Evolutionary conservation across 1,140 invertebrate genomes (phyloP).

Genomic region (Microvelia longipes): DNA sequence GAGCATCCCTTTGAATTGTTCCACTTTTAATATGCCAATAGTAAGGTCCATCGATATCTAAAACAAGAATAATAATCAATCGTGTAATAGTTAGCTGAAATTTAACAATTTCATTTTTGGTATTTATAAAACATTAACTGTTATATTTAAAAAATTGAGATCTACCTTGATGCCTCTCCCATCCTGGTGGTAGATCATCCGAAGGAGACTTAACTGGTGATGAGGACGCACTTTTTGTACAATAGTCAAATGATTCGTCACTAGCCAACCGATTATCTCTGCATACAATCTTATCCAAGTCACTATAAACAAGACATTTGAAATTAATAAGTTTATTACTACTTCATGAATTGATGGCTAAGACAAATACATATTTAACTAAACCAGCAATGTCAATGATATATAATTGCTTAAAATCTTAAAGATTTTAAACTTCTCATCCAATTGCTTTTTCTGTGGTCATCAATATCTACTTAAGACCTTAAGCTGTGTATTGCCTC

Average conservation of each 20-base stretch:
- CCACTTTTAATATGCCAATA: constrained; percentile 98
- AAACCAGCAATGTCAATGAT: no score
- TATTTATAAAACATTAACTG: not conserved
- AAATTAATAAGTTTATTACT: no score
- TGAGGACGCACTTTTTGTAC: not conserved
- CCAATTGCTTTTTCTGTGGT: no score
- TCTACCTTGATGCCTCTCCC: constrained; percentile 87
- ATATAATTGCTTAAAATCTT: no score
- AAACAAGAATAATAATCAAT: constrained; percentile 17
- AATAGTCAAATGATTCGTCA: not conserved
- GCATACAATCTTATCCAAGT: not conserved
- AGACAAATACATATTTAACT: no score
- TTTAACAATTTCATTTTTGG: not conserved
- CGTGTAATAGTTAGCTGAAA: not conserved
- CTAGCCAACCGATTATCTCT: not conserved
- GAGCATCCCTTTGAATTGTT: constrained; percentile 83
- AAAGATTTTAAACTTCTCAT: no score
- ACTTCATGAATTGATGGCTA: no score
- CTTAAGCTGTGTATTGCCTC: no score
- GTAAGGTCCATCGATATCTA: constrained; percentile 83
- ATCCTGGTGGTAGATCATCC: constrained; percentile 57
- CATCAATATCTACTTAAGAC: no score
- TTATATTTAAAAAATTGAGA: not conserved
- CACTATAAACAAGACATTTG: not conserved
- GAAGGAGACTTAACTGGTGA: constrained; percentile 11